phyloP scores from a whole-genome alignment of 2,888 invertebrate genomes.

The Laothoe populi region DNA sequence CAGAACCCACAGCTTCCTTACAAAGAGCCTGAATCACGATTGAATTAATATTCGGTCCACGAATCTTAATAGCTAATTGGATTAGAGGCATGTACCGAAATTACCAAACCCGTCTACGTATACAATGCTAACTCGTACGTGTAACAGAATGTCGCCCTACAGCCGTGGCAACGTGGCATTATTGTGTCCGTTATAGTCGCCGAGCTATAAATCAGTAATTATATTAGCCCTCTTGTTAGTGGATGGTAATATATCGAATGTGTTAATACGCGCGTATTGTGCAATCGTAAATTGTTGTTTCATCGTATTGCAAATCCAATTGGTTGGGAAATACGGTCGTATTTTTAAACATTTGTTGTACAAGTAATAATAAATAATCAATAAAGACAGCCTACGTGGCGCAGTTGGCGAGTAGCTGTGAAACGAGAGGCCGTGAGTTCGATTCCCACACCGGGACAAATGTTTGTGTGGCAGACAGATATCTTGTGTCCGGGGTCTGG shows the following conservation, averaged over 20 bases:
- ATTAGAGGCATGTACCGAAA: conserved; percentile 82
- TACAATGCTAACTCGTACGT: conserved; percentile 73
- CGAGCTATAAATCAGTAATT: conserved; percentile 72
- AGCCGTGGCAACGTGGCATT: conserved; percentile 40
- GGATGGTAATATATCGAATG: conserved; percentile 52
- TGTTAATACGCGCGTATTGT: conserved; percentile 47
- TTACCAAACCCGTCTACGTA: conserved; percentile 80
- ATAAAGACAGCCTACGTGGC: no score
- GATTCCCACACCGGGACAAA: no score
- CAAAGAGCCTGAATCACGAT: conserved; percentile 67
- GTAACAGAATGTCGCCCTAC: conserved; percentile 51
- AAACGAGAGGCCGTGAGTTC: no score
- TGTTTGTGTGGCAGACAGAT: no score
- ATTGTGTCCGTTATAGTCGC: conserved; percentile 64
- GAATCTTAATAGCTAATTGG: conserved; percentile 85
- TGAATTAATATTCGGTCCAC: conserved; percentile 82
- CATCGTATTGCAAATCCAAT: conserved; percentile 29
- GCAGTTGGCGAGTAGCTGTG: no score
- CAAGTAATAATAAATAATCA: no score
- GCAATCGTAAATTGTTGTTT: conserved; percentile 30
- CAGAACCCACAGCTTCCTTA: conserved; percentile 51
- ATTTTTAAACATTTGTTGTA: neutral
- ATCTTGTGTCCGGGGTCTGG: no score
- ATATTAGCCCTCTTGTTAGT: conserved; percentile 64
- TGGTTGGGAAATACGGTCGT: conserved; percentile 14